These are phyloP conservation scores for Amphipoea lucens DNA, from an alignment of 2,888 invertebrate species.

Conservation along the genomic window DNA sequence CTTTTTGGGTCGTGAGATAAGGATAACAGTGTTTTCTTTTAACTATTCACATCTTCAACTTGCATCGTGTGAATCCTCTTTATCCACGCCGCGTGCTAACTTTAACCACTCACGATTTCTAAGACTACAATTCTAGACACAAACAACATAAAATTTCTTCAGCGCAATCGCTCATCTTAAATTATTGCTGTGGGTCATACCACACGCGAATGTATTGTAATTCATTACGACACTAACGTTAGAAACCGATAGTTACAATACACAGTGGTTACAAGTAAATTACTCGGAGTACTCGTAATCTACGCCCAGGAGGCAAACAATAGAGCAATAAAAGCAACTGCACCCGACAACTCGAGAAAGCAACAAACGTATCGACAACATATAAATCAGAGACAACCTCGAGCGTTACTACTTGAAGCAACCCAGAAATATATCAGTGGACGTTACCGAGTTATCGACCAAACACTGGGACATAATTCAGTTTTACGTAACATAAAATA, in stretches of 20 bases:
- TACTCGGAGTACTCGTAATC: constrained; percentile 80
- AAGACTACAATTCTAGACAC: constrained; percentile 50
- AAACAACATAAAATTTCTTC: constrained; percentile 65
- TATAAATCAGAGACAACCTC: constrained; percentile 85
- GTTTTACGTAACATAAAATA: constrained; percentile 77
- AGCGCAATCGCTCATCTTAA: constrained; percentile 72
- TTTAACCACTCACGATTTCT: constrained; percentile 47
- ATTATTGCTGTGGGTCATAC: constrained; percentile 71
- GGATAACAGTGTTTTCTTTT: constrained; percentile 66
- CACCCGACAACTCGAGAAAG: constrained; percentile 81
- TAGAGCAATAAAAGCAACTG: constrained; percentile 87
- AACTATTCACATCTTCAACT: constrained; percentile 51
- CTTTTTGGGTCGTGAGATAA: constrained; percentile 76
- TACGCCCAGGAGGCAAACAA: constrained; percentile 84
- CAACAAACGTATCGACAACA: constrained; percentile 84
- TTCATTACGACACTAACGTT: constrained; percentile 78
- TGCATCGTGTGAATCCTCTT: constrained; percentile 53
- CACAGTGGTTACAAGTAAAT: constrained; percentile 84
- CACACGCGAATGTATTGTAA: constrained; percentile 75
- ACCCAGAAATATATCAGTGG: constrained; percentile 74
- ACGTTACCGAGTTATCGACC: constrained; percentile 73
- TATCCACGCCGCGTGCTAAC: constrained; percentile 23
- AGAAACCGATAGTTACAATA: constrained; percentile 78
- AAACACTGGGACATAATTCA: constrained; percentile 77
- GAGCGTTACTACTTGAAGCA: constrained; percentile 74